Percentiles rank a stretch among this genome's conserved stretches.
Evolutionary conservation across 1,140 invertebrate genomes (phyloP).

Genomic region (Nephotettix cincticeps): DNA sequence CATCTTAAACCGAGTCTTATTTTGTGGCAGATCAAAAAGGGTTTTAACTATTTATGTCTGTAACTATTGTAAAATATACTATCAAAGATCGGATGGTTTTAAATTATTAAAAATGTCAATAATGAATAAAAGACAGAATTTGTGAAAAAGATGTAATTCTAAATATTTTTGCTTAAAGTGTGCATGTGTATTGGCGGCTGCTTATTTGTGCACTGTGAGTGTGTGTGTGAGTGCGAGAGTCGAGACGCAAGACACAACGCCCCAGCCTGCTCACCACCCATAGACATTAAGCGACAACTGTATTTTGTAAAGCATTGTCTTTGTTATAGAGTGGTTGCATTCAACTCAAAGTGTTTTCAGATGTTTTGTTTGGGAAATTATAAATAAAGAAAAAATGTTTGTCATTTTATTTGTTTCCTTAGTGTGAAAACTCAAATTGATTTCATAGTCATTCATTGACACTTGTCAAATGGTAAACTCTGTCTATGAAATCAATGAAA

Average conservation of each 20-base stretch:
- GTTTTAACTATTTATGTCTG: neutral
- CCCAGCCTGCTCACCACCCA: conserved; percentile 16
- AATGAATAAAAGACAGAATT: neutral
- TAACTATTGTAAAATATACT: neutral
- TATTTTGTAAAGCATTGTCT: conserved; percentile 25
- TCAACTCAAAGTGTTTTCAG: conserved; percentile 17
- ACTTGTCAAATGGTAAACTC: no score
- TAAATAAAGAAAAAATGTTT: conserved; percentile 19
- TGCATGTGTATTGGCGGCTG: neutral
- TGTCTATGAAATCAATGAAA: no score
- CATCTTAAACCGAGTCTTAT: no score
- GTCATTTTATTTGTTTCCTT: no score
- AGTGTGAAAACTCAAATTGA: no score
- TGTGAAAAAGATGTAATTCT: conserved; percentile 14
- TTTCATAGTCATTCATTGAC: no score
- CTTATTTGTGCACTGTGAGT: conserved; percentile 10
- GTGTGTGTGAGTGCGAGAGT: conserved; percentile 6
- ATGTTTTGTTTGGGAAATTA: conserved; percentile 28
- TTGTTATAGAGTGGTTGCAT: conserved; percentile 28
- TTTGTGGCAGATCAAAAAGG: no score
- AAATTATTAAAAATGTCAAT: neutral
- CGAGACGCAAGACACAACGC: conserved; percentile 2
- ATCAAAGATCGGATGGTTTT: neutral
- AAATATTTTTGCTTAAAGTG: conserved; percentile 21
- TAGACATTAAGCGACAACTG: conserved; percentile 16